Base-by-base conservation (phyloP, 2,888 invertebrate genomes). In the Seladonia tumulorum region DNA sequence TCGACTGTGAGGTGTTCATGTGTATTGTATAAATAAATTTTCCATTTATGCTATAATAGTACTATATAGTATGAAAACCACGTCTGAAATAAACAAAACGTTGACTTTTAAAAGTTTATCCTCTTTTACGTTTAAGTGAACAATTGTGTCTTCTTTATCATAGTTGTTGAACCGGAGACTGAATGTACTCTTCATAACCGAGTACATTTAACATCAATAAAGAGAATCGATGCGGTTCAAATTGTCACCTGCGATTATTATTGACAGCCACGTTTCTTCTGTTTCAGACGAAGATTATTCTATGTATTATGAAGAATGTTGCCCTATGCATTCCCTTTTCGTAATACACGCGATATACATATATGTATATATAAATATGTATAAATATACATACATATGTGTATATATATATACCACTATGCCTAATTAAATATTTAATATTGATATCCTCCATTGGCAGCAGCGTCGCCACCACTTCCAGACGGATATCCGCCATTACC, bases 391-490 rank as follows among this genome's bases (percentile, higher is more conserved):
- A 42, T 45, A 35, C 8, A 68, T 72, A 76, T 79, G 18, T 29
- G 8, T 63, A 18, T 42, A 42, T 53, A 47, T 47, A 80, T 76
- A 82, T 76, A 78, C 80, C 79, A 63, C 75, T 87, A 82, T 53
- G 53, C 66, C 75, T 87, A 87, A 53, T 74, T 78, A 25, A 49
- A 72, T 82, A 53, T 81, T 90, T 91, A 95, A 91, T 95, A 95
- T 90, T 94, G 95, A 91, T 95, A 95, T 91, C 95, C 95, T 82
- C 94, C 94, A 88, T 95, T 95, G 75, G 94, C 94, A 49, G 91
- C 93, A 5, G 94, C 94, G 83, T 95, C 94, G 60, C 94, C 94
- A 53, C 94, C 94, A 87, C 91, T 94, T 77, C 94, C 95, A 12
- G 93, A 92, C 74, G 94, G 94, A 88, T 94, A 94, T 29, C 93